Conservation (phyloP, 2,888 invertebrate species). For the Rhogogaster chlorosoma region DNA sequence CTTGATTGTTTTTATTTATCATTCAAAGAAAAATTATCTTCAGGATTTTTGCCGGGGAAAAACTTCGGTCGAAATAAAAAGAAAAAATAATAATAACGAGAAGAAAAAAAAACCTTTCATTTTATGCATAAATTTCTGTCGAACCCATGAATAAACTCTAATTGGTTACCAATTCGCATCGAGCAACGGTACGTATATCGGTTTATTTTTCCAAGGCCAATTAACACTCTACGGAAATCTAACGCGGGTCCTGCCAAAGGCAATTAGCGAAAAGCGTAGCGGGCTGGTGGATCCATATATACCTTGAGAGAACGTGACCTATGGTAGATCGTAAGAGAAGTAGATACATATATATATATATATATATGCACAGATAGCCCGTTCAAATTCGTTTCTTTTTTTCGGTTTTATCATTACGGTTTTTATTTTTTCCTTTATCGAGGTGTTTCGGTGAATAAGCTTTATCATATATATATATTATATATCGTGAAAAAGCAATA, state of each 20-base stretch:
- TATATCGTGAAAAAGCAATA: neutral
- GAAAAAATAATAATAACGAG: neutral
- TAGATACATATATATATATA: too few relatives aligned
- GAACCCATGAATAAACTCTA: constrained; percentile 7
- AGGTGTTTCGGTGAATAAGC: neutral
- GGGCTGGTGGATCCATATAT: constrained; percentile 6
- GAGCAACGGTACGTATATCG: neutral
- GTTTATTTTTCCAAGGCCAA: constrained; percentile 45
- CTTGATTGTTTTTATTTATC: neutral
- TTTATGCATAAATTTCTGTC: neutral
- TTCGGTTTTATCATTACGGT: neutral
- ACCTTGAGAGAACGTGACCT: constrained; percentile 28
- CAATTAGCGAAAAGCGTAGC: constrained; percentile 31
- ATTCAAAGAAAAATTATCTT: neutral
- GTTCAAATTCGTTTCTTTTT: neutral
- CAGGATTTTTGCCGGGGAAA: neutral
- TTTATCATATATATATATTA: neutral
- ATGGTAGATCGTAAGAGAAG: neutral
- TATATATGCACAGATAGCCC: too few relatives aligned
- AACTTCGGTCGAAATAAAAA: neutral
- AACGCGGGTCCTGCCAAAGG: constrained; percentile 30
- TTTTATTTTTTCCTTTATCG: neutral
- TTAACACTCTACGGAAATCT: constrained; percentile 24
- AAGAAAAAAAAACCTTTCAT: neutral
- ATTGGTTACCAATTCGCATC: constrained; percentile 14